Evolutionary conservation across 2,888 invertebrate genomes (phyloP).

Genomic region (Acanthosepion pharaonis): DNA sequence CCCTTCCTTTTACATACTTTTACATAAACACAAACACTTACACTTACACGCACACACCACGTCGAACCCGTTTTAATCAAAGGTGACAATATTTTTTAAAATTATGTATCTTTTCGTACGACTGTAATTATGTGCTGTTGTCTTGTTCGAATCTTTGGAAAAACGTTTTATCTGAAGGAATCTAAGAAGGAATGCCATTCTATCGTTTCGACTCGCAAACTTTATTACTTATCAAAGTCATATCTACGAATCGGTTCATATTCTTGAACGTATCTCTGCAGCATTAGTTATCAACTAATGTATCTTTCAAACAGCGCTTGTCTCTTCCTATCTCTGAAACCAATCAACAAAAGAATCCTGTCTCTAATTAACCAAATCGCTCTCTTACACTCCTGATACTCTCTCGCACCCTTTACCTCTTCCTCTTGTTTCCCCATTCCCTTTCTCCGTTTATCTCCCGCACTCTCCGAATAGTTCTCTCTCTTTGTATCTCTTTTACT

Average conservation of each 20-base stretch:
- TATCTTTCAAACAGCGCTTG: background rate
- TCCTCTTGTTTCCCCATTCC: background rate
- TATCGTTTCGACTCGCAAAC: background rate
- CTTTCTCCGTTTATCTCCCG: background rate
- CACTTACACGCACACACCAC: background rate
- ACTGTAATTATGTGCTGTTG: background rate
- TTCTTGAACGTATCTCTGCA: background rate
- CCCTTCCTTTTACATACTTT: too few species aligned
- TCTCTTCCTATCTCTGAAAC: background rate
- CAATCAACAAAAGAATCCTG: background rate
- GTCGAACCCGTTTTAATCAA: too few species aligned
- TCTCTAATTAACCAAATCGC: background rate
- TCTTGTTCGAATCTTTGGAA: background rate
- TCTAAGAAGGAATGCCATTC: background rate
- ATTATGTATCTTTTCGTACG: background rate
- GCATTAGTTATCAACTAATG: background rate
- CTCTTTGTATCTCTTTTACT: background rate
- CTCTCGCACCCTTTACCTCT: background rate
- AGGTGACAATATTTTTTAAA: background rate
- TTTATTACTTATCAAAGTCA: background rate
- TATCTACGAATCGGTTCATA: background rate
- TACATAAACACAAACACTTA: too few species aligned
- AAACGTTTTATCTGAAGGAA: background rate
- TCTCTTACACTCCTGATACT: background rate
- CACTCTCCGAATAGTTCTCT: background rate